Conservation (phyloP, 2,888 invertebrate species). For the Hyposoter didymator region DNA sequence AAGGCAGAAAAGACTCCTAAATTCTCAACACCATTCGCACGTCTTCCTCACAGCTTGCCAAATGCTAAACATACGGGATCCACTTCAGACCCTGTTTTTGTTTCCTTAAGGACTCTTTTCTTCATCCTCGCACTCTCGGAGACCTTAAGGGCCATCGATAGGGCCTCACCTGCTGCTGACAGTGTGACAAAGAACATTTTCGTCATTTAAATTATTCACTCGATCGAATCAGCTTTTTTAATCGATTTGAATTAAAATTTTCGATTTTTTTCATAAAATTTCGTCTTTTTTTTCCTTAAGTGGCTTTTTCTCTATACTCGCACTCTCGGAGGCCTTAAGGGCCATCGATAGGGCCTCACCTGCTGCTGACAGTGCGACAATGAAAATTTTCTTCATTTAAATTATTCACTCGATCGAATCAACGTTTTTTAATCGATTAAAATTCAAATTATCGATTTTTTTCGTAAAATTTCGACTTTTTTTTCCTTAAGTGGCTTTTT, state of each 20-base stretch:
- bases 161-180: conserved; percentile 81
- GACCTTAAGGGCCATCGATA: conserved; percentile 72
- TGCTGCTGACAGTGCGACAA: conserved; percentile 80
- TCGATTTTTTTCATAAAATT: too few relatives aligned
- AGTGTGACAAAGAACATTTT: conserved; percentile 62
- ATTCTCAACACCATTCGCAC: conserved; percentile 64
- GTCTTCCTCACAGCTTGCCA: conserved; percentile 71
- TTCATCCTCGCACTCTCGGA: conserved; percentile 77
- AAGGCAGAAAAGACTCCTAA: conserved; percentile 59
- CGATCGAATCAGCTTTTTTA: too few relatives aligned
- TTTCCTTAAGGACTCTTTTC: conserved; percentile 68
- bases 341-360: conserved; percentile 77
- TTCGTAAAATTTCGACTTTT: conserved; percentile 57
- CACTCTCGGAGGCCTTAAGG: conserved; percentile 80
- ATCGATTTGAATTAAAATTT: too few relatives aligned
- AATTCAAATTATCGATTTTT: not conserved
- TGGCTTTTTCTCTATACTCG: conserved; percentile 58
- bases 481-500: conserved; percentile 67
- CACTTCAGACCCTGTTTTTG: conserved; percentile 75
- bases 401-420: too few relatives aligned
- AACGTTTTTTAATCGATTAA: not conserved
- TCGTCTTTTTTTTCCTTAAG: too few relatives aligned
- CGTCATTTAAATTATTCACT: too few relatives aligned
- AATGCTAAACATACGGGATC: conserved; percentile 81
- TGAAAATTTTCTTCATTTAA: not conserved